Percentiles rank a stretch among this genome's conserved stretches.
Evolutionary conservation across 1,140 invertebrate species (phyloP).

Genomic region (Apis dorsata): DNA sequence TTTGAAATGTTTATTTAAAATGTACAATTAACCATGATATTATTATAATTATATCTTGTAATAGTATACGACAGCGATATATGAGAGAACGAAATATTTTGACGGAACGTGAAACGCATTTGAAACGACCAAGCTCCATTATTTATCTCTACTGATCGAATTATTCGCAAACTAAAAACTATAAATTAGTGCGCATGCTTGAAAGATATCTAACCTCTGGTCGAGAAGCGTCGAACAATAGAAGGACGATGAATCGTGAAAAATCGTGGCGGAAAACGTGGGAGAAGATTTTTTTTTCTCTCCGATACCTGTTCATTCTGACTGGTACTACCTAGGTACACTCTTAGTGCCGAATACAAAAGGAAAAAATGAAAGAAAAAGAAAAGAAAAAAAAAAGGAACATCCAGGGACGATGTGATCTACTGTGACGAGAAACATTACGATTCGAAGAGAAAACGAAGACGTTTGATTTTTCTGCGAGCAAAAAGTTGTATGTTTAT

Average conservation of each 20-base stretch:
- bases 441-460: conserved; percentile 9
- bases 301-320: background rate
- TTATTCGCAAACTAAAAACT: conserved; percentile 8
- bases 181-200: background rate
- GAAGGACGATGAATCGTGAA: conserved; percentile 29
- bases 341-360: conserved; percentile 13
- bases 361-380: background rate
- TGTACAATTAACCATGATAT: too few species aligned
- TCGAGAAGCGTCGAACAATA: background rate
- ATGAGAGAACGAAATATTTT: background rate
- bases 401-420: background rate
- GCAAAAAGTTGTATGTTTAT: too few species aligned
- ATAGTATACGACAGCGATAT: background rate
- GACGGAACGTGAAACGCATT: background rate
- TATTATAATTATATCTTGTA: background rate
- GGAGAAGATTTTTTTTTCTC: background rate
- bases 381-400: background rate
- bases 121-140: background rate
- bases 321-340: conserved; percentile 2
- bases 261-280: conserved; percentile 24
- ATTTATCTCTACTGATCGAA: conserved; percentile 8
- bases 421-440: conserved; percentile 24
- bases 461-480: background rate
- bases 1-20: too few species aligned
- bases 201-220: background rate